These are phyloP conservation scores for Drosophila sp. DNA, from an alignment of 1,140 invertebrate species.

Conservation along the genomic window DNA sequence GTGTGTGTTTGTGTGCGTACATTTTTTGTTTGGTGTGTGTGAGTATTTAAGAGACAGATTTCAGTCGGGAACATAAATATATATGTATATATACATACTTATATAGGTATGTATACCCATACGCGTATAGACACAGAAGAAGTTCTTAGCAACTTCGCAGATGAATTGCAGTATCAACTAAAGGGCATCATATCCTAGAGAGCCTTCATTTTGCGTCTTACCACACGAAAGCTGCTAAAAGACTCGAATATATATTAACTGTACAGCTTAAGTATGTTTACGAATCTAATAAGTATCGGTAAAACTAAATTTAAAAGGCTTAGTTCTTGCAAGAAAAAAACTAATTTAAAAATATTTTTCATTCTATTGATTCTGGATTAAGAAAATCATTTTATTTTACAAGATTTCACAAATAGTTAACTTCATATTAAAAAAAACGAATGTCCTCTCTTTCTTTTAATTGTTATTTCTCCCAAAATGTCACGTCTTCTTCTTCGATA, in stretches of 20 bases:
- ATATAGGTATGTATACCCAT: neutral
- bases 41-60: slow-evolving; percentile 17
- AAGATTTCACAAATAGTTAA: too few relatives aligned
- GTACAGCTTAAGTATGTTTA: too few relatives aligned
- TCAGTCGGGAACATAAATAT: neutral
- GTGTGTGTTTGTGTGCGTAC: slow-evolving; percentile 1
- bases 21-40: slow-evolving; percentile 13
- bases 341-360: too few relatives aligned
- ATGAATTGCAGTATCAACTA: neutral
- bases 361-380: too few relatives aligned
- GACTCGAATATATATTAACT: too few relatives aligned
- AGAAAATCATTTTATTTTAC: too few relatives aligned
- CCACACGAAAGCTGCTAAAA: too few relatives aligned
- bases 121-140: neutral
- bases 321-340: too few relatives aligned
- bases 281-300: too few relatives aligned
- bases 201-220: neutral
- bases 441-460: too few relatives aligned
- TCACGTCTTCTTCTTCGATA: neutral
- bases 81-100: neutral
- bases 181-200: neutral
- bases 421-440: too few relatives aligned
- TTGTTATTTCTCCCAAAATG: neutral
- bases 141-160: neutral
- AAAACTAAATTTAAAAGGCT: too few relatives aligned